phyloP scores from a whole-genome alignment of 2,888 invertebrate species.

The Epirrhoe alternata region DNA sequence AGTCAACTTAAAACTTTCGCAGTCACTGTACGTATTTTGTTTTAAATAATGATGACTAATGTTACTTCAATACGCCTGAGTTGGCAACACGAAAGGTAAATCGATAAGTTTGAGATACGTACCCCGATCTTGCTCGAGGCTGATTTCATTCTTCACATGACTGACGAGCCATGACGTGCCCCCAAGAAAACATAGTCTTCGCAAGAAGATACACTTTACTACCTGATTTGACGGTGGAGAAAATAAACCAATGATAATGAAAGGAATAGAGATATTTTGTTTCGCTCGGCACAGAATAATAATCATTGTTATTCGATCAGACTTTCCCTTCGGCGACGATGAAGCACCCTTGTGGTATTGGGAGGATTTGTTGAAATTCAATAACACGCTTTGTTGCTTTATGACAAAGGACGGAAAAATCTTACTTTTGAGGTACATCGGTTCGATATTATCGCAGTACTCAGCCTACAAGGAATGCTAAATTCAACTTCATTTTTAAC shows the following conservation, averaged over 20 bases:
- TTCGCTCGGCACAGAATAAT: conserved; percentile 38
- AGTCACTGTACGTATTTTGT: too few species aligned
- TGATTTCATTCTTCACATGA: conserved; percentile 61
- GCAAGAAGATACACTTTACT: neutral
- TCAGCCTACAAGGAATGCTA: neutral
- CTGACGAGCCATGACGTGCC: conserved; percentile 56
- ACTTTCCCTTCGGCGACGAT: conserved; percentile 53
- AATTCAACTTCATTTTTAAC: neutral
- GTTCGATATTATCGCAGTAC: neutral
- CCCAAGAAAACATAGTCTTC: conserved; percentile 44
- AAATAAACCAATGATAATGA: conserved; percentile 7
- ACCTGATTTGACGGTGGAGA: neutral
- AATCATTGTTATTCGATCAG: conserved; percentile 52
- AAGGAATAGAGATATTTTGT: conserved; percentile 29
- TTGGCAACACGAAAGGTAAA: conserved; percentile 42
- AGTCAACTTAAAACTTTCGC: too few species aligned
- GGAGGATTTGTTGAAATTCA: conserved; percentile 64
- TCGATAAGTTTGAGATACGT: conserved; percentile 52
- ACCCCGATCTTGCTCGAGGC: conserved; percentile 42
- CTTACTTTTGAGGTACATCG: conserved; percentile 43
- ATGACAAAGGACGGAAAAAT: conserved; percentile 55
- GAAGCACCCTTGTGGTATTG: conserved; percentile 47
- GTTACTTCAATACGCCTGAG: neutral
- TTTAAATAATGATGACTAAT: neutral
- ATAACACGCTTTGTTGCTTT: conserved; percentile 64